Evolutionary conservation across 2,797 vertebrate genomes (phyloP), one percentile per base, ranked within the genome.

Genomic region (Paramormyrops hopkinsi): DNA sequence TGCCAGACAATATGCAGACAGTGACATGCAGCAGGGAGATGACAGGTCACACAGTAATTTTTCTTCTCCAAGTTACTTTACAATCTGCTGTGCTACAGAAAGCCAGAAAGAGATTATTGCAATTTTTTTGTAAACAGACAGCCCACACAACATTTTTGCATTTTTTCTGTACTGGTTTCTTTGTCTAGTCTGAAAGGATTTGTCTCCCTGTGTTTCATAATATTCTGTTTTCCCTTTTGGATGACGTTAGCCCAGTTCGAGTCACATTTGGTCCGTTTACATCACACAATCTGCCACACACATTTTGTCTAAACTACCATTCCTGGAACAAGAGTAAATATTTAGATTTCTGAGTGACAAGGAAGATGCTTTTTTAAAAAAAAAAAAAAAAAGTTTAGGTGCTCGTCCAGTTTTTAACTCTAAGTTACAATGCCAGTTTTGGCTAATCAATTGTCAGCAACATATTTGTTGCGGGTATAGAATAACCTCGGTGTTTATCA

Each of bases 281-380:
- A 89, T 82, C 69, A 79, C 41, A 53, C 88, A 82, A 53, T 82
- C 33, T 84, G 79, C 51, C 37, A 56, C 88, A 89, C 76, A 84
- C 76, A 89, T 84, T 84, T 46, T 82, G 29, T 46, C 79, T 89
- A 83, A 83, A 89, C 88, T 82, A 54, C 50, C 50, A 84, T 88
- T 88, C 56, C 86, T 88, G 56, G 33, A 88, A 88, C 37, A n/a
- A 44, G 17, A 88, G 56, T 88, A 88, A 88, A 88, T 88, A 88
- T 88, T 88, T 88, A 88, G 17, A 44, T 41, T 25, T 53, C n/a
- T 88, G 86, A 46, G 56, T 62, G 86, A 65, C 54, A 88, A 48
- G 56, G 88, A 88, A 79, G 69, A 79, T 51, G 44, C 90, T 89
- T 29, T 44, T 91, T 87, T 90, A 90, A 17, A 53, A 51, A 51